Evolutionary conservation across 1,140 invertebrate genomes (phyloP), one percentile per base, ranked within the genome.

Genomic region (Pinna nobilis): DNA sequence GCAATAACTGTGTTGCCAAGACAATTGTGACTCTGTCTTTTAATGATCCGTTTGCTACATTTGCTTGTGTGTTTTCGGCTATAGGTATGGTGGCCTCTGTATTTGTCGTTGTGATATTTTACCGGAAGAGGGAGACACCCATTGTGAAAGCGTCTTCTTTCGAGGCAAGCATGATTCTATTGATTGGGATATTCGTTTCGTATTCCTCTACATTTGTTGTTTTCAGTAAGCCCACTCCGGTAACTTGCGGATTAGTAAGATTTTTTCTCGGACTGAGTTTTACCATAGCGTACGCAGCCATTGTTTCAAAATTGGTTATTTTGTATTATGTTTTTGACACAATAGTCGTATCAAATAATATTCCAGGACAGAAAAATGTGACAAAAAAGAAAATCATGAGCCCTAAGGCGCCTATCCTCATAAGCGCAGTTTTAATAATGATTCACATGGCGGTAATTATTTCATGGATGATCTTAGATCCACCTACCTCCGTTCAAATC

Each of bases 311-410:
- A 18, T 97, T 96, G 7, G 98, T 97, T 89, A 91, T 82, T 28
- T 98, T 98, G 73, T 93, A 95, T 4, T 90, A 96, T 35, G 97
- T 98, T 79, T 98, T 98, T 89, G 94, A 94, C 76, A 94, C 95
- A 95, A 41, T 67, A 64, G 37, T 37, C 32, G 41, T 50, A 18
- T 18, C 59, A 53, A 64, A 72, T 15, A 53, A 57, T 30, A 50
- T 70, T 50, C 33, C 74, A 57, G 35, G 68, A 37, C 28, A 47
- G 5, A 35, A 32, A 32, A 67, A 37, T 25, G n/a, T n/a, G n/a
- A n/a, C n/a, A n/a, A n/a, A n/a, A n/a, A n/a, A n/a, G n/a, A n/a
- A n/a, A n/a, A 25, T 64, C n/a, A 63, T 39, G 15, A 53, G 25
- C 13, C 47, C 49, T 32, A 64, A 35, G n/a, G 33, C 41, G 3